Conservation (phyloP, 2,888 invertebrate species). For the Clusia tigrina region DNA sequence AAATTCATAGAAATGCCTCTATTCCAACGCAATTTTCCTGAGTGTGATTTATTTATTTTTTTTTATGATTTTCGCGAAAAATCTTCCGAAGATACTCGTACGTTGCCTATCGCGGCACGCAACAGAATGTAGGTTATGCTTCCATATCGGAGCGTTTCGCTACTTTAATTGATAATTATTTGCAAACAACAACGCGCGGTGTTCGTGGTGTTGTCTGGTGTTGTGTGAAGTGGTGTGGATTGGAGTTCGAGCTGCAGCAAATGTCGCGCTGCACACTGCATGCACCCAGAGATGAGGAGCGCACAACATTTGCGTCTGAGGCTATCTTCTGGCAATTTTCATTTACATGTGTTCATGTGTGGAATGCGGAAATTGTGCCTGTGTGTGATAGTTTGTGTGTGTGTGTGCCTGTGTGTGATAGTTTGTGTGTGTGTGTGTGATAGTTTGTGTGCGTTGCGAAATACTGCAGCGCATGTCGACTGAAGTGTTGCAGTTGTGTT, state of each 20-base stretch:
- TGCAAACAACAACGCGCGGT: not conserved
- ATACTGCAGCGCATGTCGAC: constrained; percentile 23
- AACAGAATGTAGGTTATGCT: constrained; percentile 5
- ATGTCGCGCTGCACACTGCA: not conserved
- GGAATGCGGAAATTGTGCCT: constrained; percentile 36
- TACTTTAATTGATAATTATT: constrained; percentile 9
- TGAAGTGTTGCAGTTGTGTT: no score
- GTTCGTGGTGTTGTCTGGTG: not conserved
- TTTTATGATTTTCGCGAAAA: not conserved
- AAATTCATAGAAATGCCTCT: no score
- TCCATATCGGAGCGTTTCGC: constrained; percentile 1
- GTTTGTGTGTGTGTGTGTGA: constrained; percentile 29
- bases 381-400: constrained; percentile 23
- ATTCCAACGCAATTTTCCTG: no score
- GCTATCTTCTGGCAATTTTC: not conserved
- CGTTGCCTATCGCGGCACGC: constrained; percentile 9
- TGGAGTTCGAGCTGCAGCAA: not conserved
- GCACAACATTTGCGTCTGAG: constrained; percentile 1
- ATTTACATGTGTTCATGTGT: constrained; percentile 19
- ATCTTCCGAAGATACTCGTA: not conserved
- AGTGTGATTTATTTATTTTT: constrained; percentile 27
- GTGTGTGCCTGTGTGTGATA: constrained; percentile 39
- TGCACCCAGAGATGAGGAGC: constrained; percentile 2
- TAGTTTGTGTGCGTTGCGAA: no score
- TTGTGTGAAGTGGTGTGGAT: not conserved